Evolutionary conservation across 1,140 invertebrate genomes (phyloP).

Genomic region (Brachionus calyciflorus): DNA sequence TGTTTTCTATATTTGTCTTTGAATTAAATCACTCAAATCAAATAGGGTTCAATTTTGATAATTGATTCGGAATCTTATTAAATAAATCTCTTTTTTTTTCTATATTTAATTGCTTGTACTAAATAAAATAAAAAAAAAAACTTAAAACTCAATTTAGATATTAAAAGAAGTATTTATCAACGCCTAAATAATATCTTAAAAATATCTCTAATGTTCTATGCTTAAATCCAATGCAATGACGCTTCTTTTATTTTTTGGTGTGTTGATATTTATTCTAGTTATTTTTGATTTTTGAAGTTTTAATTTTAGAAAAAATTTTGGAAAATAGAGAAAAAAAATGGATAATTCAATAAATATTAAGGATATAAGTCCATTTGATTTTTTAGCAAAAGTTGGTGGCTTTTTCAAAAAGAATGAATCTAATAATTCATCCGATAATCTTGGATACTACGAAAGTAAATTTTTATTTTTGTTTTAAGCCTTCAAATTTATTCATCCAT

Average conservation of each 20-base stretch:
- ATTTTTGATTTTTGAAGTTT: background rate
- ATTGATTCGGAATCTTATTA: slow-evolving; percentile 30
- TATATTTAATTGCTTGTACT: background rate
- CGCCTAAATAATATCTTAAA: too few species aligned
- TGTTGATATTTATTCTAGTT: too few species aligned
- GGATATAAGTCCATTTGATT: slow-evolving; percentile 3
- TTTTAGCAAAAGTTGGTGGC: slow-evolving; percentile 16
- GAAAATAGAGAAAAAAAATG: too few species aligned
- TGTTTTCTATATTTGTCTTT: slow-evolving; percentile 12
- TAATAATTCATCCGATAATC: background rate
- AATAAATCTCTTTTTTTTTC: slow-evolving; percentile 5
- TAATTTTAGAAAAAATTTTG: background rate
- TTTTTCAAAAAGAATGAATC: slow-evolving; percentile 29
- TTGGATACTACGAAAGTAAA: slow-evolving; percentile 1
- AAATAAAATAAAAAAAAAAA: background rate
- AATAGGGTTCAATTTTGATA: slow-evolving; percentile 41
- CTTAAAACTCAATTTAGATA: background rate
- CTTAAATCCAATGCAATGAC: too few species aligned
- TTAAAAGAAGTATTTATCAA: too few species aligned
- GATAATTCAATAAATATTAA: background rate
- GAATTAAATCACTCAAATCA: slow-evolving; percentile 10
- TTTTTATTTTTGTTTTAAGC: background rate
- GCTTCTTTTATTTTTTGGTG: too few species aligned
- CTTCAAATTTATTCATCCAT: too few species aligned
- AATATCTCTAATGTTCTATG: too few species aligned